Evolutionary conservation across 2,113 vertebrate genomes (phyloP).

Genomic region (Rhea pennata): DNA sequence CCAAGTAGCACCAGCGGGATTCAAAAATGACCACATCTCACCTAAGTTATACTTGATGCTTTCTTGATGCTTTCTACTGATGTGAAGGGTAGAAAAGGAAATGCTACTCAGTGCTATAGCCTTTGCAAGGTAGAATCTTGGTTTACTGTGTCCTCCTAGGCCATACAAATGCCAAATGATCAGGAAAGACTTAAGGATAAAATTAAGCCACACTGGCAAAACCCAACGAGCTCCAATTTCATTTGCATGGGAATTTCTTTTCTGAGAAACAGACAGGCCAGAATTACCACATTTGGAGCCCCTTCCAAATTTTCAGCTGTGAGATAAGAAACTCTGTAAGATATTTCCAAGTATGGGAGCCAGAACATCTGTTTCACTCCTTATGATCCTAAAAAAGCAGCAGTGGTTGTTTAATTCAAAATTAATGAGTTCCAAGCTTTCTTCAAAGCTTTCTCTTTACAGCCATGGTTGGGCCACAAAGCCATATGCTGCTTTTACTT

Average conservation of each 20-base stretch:
- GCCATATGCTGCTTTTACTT: not conserved
- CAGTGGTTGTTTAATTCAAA: not conserved
- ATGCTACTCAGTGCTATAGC: not conserved
- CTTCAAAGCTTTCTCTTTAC: not conserved
- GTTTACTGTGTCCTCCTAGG: not conserved
- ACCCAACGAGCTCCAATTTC: not conserved
- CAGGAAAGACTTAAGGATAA: not conserved
- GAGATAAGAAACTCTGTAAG: not conserved
- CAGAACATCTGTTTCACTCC: not conserved
- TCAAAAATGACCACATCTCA: not conserved
- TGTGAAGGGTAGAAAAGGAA: not conserved
- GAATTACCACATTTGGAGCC: not conserved
- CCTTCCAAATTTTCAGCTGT: not conserved
- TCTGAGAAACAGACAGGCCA: not conserved
- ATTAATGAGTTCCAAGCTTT: not conserved
- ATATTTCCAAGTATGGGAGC: not conserved
- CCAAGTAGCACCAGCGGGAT: accelerated
- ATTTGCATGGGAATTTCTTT: not conserved
- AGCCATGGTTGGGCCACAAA: not conserved
- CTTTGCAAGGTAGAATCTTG: not conserved
- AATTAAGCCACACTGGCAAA: not conserved
- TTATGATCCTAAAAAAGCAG: not conserved
- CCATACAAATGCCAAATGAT: not conserved
- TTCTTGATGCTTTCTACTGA: not conserved
- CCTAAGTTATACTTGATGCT: not conserved